Evolutionary conservation across 30 jellyfish, hydroid and myxozoan genomes (phyloP).

Genomic region (Sanderia malayensis): DNA sequence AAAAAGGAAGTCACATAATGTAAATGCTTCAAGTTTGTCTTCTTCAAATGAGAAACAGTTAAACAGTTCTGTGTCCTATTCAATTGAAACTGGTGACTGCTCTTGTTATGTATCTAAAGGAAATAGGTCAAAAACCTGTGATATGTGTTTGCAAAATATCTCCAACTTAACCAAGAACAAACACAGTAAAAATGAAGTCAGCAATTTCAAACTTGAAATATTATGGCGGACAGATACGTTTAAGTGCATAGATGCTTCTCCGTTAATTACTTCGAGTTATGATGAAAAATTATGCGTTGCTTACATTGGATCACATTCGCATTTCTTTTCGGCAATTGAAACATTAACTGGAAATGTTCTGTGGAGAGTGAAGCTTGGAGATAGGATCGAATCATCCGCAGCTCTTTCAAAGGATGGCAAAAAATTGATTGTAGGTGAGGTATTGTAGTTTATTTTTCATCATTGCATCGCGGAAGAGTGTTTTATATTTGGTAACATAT

Average conservation of each 20-base stretch:
- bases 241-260: conserved; percentile 93
- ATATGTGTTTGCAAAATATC: background rate
- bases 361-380: conserved; percentile 70
- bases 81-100: conserved; percentile 16
- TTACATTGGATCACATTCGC: conserved; percentile 90
- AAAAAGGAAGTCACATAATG: background rate
- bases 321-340: conserved; percentile 42
- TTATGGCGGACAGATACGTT: conserved; percentile 30
- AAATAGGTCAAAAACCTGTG: conserved; percentile 10
- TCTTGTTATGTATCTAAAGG: conserved; percentile 39
- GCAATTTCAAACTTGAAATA: background rate
- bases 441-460: background rate
- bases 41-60: background rate
- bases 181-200: background rate
- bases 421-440: conserved; percentile 71
- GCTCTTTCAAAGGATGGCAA: conserved; percentile 68
- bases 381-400: conserved; percentile 86
- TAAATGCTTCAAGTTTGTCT: background rate
- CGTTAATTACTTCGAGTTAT: conserved; percentile 63
- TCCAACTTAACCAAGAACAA: conserved; percentile 7
- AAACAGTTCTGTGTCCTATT: background rate
- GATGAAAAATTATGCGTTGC: conserved; percentile 37
- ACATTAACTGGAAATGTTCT: conserved; percentile 35
- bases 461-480: no score
- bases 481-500: no score